These are phyloP conservation scores for Cyphomyrus plagiostoma DNA, from an alignment of 2,113 vertebrate species.

Conservation along the genomic window DNA sequence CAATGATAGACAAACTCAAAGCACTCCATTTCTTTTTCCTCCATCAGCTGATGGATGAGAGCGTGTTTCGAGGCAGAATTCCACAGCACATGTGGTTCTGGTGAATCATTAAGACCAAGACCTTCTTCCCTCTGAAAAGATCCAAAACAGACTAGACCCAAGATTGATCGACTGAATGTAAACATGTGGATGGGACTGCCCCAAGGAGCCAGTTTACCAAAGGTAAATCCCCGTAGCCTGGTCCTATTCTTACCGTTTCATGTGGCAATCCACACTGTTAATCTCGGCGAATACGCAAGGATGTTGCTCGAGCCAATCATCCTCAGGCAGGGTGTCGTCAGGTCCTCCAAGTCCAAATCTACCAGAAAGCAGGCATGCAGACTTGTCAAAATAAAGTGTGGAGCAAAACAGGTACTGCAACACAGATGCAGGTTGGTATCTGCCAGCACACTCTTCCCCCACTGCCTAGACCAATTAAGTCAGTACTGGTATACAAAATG, in stretches of 20 bases:
- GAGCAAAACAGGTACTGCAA: not conserved
- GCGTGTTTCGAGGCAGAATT: not conserved
- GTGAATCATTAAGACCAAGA: not conserved
- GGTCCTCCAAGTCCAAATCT: not conserved
- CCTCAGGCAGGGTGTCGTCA: not conserved
- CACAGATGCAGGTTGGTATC: not conserved
- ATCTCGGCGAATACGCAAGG: not conserved
- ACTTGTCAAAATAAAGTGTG: not conserved
- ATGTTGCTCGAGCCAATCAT: not conserved
- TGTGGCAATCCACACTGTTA: not conserved
- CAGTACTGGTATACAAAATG: not conserved
- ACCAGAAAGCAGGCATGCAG: not conserved
- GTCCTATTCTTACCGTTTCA: not conserved
- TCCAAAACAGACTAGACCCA: not conserved
- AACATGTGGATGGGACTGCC: not conserved
- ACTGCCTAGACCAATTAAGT: not conserved
- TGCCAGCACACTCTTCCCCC: not conserved
- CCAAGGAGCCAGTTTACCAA: not conserved
- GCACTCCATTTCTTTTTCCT: not conserved
- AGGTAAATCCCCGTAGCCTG: not conserved
- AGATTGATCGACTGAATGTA: not conserved
- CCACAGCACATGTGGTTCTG: not conserved
- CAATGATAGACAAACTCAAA: not conserved
- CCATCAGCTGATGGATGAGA: not conserved
- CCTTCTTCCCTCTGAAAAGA: not conserved